A percentile compares a stretch with the other conserved stretches of the same genome.
These are phyloP conservation scores for Lymantria dispar DNA, from an alignment of 2,888 invertebrate genomes.

Conservation along the genomic window DNA sequence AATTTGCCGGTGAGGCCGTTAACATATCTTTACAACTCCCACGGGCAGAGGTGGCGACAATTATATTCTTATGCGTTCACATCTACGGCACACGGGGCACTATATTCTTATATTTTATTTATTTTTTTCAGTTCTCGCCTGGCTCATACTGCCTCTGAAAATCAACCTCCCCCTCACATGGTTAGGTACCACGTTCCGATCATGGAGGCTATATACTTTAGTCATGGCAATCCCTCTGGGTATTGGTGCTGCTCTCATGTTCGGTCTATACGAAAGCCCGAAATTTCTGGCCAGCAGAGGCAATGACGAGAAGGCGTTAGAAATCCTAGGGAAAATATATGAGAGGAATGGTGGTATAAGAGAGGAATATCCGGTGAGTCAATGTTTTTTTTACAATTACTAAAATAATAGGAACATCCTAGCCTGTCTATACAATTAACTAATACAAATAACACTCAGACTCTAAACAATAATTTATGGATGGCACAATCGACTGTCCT, in stretches of 20 bases:
- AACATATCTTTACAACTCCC: too few species aligned
- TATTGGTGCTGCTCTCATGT: constrained; percentile 79
- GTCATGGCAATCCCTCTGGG: constrained; percentile 47
- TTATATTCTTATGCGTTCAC: too few species aligned
- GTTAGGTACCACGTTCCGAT: constrained; percentile 77
- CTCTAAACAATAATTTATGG: too few species aligned
- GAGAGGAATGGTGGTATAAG: constrained; percentile 43
- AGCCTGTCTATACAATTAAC: too few species aligned
- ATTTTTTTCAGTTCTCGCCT: constrained; percentile 81
- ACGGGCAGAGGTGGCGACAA: too few species aligned
- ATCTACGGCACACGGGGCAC: too few species aligned
- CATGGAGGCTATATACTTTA: constrained; percentile 87
- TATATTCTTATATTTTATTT: neutral
- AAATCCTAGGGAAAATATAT: constrained; percentile 46
- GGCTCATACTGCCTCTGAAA: constrained; percentile 82
- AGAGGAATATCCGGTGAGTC: constrained; percentile 44
- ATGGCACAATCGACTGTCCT: too few species aligned
- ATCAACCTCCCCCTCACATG: constrained; percentile 56
- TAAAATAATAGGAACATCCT: too few species aligned
- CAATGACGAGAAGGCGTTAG: constrained; percentile 77
- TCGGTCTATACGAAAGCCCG: constrained; percentile 87
- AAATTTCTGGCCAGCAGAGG: constrained; percentile 86
- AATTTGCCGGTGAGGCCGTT: too few species aligned
- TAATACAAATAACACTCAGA: too few species aligned
- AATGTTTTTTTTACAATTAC: too few species aligned